Evolutionary conservation across 2,888 invertebrate species (phyloP), one percentile per base, ranked within the genome.

Genomic region (Eupithecia abbreviata): DNA sequence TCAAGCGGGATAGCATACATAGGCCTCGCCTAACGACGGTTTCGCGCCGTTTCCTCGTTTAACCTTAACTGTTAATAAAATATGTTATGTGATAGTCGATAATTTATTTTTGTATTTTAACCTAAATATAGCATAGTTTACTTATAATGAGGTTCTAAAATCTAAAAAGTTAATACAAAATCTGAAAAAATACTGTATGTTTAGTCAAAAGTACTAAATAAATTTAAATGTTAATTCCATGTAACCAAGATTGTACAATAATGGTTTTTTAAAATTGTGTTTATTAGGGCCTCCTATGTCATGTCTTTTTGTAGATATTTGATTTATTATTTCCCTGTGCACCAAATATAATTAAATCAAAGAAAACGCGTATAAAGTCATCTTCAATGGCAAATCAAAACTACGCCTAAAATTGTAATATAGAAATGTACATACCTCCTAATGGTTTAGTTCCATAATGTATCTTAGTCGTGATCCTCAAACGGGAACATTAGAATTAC

Each of bases 91-190:
- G 77, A 80, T 80, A 79, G 55, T 45, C 69, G 15, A 75, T 77
- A 75, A 79, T 80, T 81, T 85, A 83, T 83, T 85, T 82, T 83
- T 84, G 81, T 83, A 83, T 81, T 81, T 69, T 13, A 69, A 80
- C 77, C 71, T 77, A 79, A 55, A 74, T 18, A 58, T 18, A 58
- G 55, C 55, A 75, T 74, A 72, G 71, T 45, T 12, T 66, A 4
- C 3, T 43, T 49, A 55, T 15, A n/a, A 49, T 62, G 43, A 62
- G n/a, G n/a, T 62, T 71, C 30, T 4, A 30, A 47, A 66, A 18
- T 45, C 47, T 65, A 65, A 71, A 30, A 47, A 58, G 45, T 51
- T n/a, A 51, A 42, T n/a, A 71, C 42, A 55, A 10, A 62, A 62
- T 10, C 4, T 3, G 6, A n/a, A 5, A 51, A 4, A 51, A 3